A percentile compares a stretch with the other conserved stretches of the same genome.
Evolutionary conservation across 1,140 invertebrate genomes (phyloP).

Genomic region (Physella acuta): DNA sequence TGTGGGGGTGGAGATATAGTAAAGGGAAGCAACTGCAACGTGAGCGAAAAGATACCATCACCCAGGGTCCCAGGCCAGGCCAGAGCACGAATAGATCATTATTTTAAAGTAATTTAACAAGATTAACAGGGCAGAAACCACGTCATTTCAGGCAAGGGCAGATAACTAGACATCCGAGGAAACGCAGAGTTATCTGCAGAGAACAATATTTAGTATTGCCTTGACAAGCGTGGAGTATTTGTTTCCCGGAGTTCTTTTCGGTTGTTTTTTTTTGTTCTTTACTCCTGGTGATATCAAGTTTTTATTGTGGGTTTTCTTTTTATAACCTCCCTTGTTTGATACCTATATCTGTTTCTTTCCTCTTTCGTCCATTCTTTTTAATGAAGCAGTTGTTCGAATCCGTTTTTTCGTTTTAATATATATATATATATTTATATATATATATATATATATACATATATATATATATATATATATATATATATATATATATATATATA

Average conservation of each 20-base stretch:
- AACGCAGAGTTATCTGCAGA: conserved; percentile 3
- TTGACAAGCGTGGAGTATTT: neutral
- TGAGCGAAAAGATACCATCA: too few relatives aligned
- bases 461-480: too few relatives aligned
- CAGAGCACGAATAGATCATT: conserved; percentile 4
- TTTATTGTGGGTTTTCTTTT: too few relatives aligned
- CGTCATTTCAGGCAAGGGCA: neutral
- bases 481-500: too few relatives aligned
- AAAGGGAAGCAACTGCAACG: too few relatives aligned
- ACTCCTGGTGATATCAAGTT: neutral
- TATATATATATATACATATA: too few relatives aligned
- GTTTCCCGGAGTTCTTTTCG: neutral
- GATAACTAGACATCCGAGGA: conserved; percentile 12
- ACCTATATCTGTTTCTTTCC: neutral
- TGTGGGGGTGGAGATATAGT: too few relatives aligned
- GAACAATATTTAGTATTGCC: conserved; percentile 11
- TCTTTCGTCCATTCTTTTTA: neutral
- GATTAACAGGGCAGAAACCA: neutral
- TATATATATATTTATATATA: too few relatives aligned
- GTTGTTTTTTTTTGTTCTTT: neutral
- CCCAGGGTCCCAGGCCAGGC: too few relatives aligned
- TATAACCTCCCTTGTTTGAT: neutral
- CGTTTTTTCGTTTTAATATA: too few relatives aligned
- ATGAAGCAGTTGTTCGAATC: too few relatives aligned
- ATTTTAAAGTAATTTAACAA: conserved; percentile 10